Conservation (phyloP, 1,140 invertebrate species). For the Heliconius eleuchia region DNA sequence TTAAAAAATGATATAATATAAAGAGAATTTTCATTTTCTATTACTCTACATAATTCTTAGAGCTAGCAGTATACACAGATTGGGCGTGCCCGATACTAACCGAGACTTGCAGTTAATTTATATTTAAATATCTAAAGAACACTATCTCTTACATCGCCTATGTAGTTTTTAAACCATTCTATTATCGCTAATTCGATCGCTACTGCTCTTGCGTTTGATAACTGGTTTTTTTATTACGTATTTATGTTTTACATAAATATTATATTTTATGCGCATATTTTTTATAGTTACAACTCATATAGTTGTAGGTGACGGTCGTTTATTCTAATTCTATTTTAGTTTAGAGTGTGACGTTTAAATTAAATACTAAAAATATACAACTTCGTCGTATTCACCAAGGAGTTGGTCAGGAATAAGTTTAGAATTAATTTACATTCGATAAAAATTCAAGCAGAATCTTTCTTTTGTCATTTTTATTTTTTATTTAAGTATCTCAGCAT, state of each 20-base stretch:
- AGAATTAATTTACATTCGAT: too few species aligned
- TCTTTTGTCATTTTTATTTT: too few species aligned
- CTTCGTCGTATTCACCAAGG: too few species aligned
- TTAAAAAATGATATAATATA: background rate
- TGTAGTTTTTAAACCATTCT: slow-evolving; percentile 14
- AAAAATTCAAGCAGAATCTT: too few species aligned
- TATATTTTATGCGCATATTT: background rate
- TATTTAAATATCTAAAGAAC: slow-evolving; percentile 28
- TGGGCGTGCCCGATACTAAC: slow-evolving; percentile 22
- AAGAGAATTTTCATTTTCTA: background rate
- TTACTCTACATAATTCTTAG: background rate
- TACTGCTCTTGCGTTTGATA: background rate
- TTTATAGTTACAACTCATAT: too few species aligned
- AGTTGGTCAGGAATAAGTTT: too few species aligned
- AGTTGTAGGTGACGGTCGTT: too few species aligned
- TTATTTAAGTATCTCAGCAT: too few species aligned
- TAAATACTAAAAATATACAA: too few species aligned
- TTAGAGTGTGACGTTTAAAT: too few species aligned
- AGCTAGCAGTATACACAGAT: background rate
- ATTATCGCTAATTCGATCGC: slow-evolving; percentile 26
- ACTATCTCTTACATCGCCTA: slow-evolving; percentile 18
- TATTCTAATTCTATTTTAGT: too few species aligned
- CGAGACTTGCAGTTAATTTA: slow-evolving; percentile 25
- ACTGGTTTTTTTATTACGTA: background rate
- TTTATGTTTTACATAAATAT: slow-evolving; percentile 6